phyloP scores from a whole-genome alignment of 2,113 vertebrate species.

The Oostethus manadensis region DNA sequence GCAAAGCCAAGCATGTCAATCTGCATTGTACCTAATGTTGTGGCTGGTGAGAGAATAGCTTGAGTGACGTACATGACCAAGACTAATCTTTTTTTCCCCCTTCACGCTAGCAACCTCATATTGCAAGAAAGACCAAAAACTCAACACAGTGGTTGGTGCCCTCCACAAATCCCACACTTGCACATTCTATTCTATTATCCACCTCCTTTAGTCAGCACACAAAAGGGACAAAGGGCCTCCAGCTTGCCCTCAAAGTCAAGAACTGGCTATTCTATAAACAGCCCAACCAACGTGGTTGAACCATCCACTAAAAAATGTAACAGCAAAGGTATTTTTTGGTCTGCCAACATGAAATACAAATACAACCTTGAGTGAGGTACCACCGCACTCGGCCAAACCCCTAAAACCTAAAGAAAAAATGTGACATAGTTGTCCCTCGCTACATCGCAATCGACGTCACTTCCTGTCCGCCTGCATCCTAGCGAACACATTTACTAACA shows the following conservation, averaged over 20 bases:
- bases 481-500: no score
- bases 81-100: constrained; percentile 27
- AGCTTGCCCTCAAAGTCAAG: constrained; percentile 33
- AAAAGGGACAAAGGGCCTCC: constrained; percentile 31
- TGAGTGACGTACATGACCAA: constrained; percentile 21
- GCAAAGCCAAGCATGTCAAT: no score
- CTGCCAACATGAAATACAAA: no score
- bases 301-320: neutral
- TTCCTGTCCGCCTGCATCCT: no score
- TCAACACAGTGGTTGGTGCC: constrained; percentile 23
- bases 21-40: neutral
- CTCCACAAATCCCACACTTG: constrained; percentile 30
- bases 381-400: no score
- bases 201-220: constrained; percentile 25
- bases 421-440: no score
- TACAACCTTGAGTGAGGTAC: no score
- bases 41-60: constrained; percentile 5
- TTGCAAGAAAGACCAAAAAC: constrained; percentile 30
- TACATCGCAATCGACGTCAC: no score
- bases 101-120: constrained; percentile 13
- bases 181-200: constrained; percentile 25
- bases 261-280: constrained; percentile 14
- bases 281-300: constrained; percentile 17
- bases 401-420: no score
- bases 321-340: neutral